phyloP scores from a whole-genome alignment of 1,140 invertebrate genomes.

The Micrasema minimum region DNA sequence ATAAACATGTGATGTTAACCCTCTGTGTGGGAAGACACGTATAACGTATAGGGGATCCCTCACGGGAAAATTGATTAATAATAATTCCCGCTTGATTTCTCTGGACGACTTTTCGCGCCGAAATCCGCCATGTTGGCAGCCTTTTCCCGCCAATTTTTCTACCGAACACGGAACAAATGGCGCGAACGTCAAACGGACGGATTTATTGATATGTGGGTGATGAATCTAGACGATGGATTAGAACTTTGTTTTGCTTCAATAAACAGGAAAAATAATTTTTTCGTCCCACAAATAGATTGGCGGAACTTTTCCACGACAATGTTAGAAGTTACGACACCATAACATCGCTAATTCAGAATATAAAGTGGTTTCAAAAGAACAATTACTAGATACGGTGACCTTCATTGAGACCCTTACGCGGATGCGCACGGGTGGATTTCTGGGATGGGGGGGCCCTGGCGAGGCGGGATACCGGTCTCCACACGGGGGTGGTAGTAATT shows the following conservation, averaged over 20 bases:
- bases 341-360: no score
- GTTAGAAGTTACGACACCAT: no score
- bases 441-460: no score
- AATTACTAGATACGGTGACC: no score
- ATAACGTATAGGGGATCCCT: background rate
- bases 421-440: no score
- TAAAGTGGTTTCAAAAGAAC: no score
- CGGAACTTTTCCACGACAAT: no score
- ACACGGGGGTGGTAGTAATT: no score
- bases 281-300: background rate
- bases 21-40: no score
- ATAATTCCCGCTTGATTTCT: constrained; percentile 37
- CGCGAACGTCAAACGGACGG: constrained; percentile 25
- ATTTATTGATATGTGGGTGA: constrained; percentile 37
- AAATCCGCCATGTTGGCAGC: constrained; percentile 27
- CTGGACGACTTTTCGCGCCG: constrained; percentile 29
- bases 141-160: background rate
- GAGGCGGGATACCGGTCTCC: no score
- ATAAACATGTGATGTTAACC: no score
- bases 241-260: constrained; percentile 19
- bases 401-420: no score
- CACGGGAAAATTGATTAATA: constrained; percentile 35
- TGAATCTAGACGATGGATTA: constrained; percentile 8
- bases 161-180: constrained; percentile 20
- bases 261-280: constrained; percentile 13